Conservation (phyloP, 2,797 vertebrate genomes). For the Sebastes vulpes region DNA sequence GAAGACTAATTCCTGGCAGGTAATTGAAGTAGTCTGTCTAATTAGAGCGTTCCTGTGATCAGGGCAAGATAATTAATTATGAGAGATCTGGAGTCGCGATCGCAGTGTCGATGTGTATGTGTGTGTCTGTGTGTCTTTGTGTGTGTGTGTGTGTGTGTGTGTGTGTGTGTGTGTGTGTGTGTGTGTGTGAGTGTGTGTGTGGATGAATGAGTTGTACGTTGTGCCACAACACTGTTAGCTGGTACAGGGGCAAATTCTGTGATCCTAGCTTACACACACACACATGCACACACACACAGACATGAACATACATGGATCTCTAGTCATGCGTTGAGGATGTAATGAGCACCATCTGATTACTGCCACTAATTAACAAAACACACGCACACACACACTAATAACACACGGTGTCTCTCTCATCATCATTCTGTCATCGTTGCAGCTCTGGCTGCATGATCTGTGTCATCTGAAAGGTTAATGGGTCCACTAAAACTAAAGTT, state of each 20-base stretch:
- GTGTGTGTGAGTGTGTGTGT: not conserved
- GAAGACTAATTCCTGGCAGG: conserved; percentile 45
- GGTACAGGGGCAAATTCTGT: not conserved
- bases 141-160: not conserved
- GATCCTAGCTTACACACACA: not conserved
- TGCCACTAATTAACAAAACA: conserved; percentile 93
- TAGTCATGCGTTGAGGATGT: conserved; percentile 83
- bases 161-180: not conserved
- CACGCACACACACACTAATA: conserved; percentile 65
- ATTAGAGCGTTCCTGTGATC: conserved; percentile 75
- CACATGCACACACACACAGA: conserved; percentile 10
- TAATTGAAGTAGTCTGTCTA: conserved; percentile 79
- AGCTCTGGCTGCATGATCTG: conserved; percentile 86
- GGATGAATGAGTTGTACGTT: not conserved
- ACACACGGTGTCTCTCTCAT: conserved; percentile 87
- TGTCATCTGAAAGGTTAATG: conserved; percentile 92
- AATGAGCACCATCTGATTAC: conserved; percentile 93
- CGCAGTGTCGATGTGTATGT: not conserved
- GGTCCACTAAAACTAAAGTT: conserved; percentile 67
- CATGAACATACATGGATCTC: conserved; percentile 36
- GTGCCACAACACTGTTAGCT: conserved; percentile 2
- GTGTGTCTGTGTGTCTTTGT: not conserved
- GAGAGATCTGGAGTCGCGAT: conserved; percentile 26
- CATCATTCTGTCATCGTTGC: conserved; percentile 91
- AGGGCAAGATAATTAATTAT: conserved; percentile 83